phyloP scores from a whole-genome alignment of 2,888 invertebrate genomes.

The Lepidocyrtoides sp. region DNA sequence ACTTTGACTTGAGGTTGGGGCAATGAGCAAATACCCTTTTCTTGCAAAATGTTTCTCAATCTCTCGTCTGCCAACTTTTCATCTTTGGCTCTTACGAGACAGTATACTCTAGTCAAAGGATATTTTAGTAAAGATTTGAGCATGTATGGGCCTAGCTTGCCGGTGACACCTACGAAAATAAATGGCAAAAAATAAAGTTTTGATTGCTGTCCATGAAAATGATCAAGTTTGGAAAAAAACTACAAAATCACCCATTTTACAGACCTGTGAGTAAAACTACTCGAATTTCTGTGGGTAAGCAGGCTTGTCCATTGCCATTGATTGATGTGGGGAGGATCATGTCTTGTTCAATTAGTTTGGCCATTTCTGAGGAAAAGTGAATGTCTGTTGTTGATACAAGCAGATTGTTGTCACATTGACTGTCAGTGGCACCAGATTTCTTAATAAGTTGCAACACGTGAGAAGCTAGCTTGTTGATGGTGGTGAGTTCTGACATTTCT shows the following conservation, averaged over 20 bases:
- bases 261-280: too few relatives aligned
- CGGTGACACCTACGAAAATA: constrained; percentile 65
- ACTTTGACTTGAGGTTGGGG: constrained; percentile 72
- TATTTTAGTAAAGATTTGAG: constrained; percentile 54
- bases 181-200: too few relatives aligned
- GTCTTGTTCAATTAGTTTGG: constrained; percentile 72
- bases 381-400: constrained; percentile 39
- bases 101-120: constrained; percentile 65
- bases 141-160: constrained; percentile 79
- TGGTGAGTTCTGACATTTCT: constrained; percentile 64
- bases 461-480: constrained; percentile 60
- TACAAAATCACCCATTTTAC: not conserved
- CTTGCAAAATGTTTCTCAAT: constrained; percentile 66
- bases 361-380: constrained; percentile 38
- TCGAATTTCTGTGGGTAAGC: too few relatives aligned
- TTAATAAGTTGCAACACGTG: constrained; percentile 75
- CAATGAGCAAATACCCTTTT: too few relatives aligned
- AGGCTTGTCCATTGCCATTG: too few relatives aligned
- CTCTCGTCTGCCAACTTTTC: constrained; percentile 55
- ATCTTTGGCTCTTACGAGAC: constrained; percentile 77
- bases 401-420: too few relatives aligned
- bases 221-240: not conserved
- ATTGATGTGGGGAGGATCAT: constrained; percentile 75
- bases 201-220: too few relatives aligned
- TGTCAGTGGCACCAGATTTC: too few relatives aligned